A percentile compares a stretch with the other conserved stretches of the same genome.
These are phyloP conservation scores for Hippocampus kuda DNA, from an alignment of 2,797 vertebrate genomes.

Conservation along the genomic window DNA sequence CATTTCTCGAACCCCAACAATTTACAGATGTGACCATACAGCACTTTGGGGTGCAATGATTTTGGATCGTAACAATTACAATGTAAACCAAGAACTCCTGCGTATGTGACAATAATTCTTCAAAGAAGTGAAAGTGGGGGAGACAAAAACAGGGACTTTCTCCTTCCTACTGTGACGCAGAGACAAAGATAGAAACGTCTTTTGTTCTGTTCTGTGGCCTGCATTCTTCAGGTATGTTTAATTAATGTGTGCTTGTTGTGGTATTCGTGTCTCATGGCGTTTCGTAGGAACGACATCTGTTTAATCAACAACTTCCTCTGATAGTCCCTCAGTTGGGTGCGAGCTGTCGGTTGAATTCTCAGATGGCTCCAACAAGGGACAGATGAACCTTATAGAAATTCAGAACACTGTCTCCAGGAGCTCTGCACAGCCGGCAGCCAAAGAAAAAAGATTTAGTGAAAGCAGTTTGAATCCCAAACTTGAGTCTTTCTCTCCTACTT, in stretches of 20 bases:
- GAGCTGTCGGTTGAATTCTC: slow-evolving; percentile 55
- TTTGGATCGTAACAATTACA: slow-evolving; percentile 60
- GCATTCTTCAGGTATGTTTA: slow-evolving; percentile 52
- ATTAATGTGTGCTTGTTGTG: slow-evolving; percentile 58
- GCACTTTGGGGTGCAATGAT: slow-evolving; percentile 38
- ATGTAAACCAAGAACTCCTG: slow-evolving; percentile 67
- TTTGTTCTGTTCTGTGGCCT: slow-evolving; percentile 38
- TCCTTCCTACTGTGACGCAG: slow-evolving; percentile 26
- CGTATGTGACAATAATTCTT: slow-evolving; percentile 25
- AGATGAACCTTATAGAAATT: slow-evolving; percentile 55
- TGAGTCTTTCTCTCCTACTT: slow-evolving; percentile 29
- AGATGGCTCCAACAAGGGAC: slow-evolving; percentile 47
- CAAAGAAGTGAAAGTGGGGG: slow-evolving; percentile 16
- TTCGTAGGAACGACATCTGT: slow-evolving; percentile 51
- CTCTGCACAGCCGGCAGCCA: slow-evolving; percentile 33
- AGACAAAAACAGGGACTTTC: slow-evolving; percentile 15
- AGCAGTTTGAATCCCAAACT: slow-evolving; percentile 24
- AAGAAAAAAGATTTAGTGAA: slow-evolving; percentile 32
- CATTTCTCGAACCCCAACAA: too few species aligned
- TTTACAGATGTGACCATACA: slow-evolving; percentile 6
- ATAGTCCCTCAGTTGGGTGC: slow-evolving; percentile 52
- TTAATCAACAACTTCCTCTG: slow-evolving; percentile 67
- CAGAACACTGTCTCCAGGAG: slow-evolving; percentile 32
- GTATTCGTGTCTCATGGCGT: slow-evolving; percentile 42
- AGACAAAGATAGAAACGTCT: slow-evolving; percentile 25